Conservation (phyloP, 1,140 invertebrate genomes). For the Trachymyrmex septentrionalis region DNA sequence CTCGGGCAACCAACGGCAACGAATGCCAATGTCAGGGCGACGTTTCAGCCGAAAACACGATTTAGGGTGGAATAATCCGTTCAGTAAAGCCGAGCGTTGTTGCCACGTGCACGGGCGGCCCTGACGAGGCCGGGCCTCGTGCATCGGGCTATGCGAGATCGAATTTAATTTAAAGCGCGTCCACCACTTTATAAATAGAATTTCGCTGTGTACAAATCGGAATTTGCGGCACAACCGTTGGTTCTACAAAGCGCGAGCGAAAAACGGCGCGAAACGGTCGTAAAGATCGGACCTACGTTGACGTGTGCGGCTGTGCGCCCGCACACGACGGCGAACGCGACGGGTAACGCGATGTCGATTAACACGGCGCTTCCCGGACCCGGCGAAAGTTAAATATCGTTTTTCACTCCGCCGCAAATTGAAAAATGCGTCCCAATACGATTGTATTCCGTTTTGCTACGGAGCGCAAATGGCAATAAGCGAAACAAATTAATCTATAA, state of each 20-base stretch:
- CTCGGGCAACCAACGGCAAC: constrained; percentile 60
- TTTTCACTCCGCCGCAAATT: constrained; percentile 20
- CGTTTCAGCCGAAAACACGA: constrained; percentile 75
- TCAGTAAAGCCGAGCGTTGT: constrained; percentile 68
- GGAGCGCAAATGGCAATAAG: constrained; percentile 5
- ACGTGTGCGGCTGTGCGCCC: background rate
- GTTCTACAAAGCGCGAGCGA: constrained; percentile 10
- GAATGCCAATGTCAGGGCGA: constrained; percentile 74
- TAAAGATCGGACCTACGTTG: constrained; percentile 15
- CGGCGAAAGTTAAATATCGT: background rate
- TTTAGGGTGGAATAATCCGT: constrained; percentile 78
- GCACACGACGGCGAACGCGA: background rate
- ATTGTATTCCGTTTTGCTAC: constrained; percentile 1
- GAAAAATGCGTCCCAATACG: background rate
- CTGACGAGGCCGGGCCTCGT: background rate
- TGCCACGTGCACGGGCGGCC: constrained; percentile 60
- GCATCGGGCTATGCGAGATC: constrained; percentile 54
- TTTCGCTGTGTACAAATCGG: constrained; percentile 45
- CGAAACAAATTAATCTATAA: constrained; percentile 40
- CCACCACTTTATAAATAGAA: constrained; percentile 72
- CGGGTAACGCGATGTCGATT: constrained; percentile 43
- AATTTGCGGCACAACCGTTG: constrained; percentile 12
- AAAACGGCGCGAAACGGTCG: constrained; percentile 27
- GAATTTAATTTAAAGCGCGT: constrained; percentile 73
- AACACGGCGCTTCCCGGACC: background rate